A percentile compares a stretch with the other conserved stretches of the same genome.
Conservation (phyloP, 2,888 invertebrate species). For the Corythucha ciliata region DNA sequence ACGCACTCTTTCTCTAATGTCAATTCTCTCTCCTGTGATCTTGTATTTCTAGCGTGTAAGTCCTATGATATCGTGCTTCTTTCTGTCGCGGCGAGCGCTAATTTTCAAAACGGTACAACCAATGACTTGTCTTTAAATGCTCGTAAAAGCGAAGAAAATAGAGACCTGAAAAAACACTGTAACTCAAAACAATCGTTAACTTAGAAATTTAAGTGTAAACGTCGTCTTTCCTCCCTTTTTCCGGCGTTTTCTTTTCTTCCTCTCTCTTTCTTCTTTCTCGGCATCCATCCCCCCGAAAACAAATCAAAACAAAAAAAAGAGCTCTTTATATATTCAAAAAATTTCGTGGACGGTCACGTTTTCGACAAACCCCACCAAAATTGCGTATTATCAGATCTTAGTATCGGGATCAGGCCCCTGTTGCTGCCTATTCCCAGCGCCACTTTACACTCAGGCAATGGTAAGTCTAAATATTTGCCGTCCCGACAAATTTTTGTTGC, state of each 20-base stretch:
- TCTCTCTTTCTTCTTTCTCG: too few relatives aligned
- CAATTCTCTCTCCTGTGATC: slow-evolving; percentile 21
- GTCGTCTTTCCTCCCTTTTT: not conserved
- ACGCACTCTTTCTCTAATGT: slow-evolving; percentile 11
- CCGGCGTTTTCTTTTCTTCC: too few relatives aligned
- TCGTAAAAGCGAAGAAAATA: not conserved
- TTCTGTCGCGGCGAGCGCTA: too few relatives aligned
- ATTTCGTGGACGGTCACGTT: slow-evolving; percentile 1
- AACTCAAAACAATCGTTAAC: too few relatives aligned
- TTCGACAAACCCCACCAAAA: slow-evolving; percentile 21
- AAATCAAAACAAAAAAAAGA: not conserved
- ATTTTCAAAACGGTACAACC: too few relatives aligned
- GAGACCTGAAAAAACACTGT: too few relatives aligned
- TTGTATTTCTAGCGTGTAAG: too few relatives aligned
- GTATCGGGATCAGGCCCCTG: slow-evolving; percentile 24
- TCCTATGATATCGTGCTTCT: too few relatives aligned
- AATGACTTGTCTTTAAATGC: too few relatives aligned
- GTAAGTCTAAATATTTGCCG: too few relatives aligned
- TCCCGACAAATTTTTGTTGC: too few relatives aligned
- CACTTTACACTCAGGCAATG: slow-evolving; percentile 24
- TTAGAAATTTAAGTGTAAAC: not conserved
- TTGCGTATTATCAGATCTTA: slow-evolving; percentile 26
- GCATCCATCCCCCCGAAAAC: too few relatives aligned
- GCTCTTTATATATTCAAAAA: not conserved
- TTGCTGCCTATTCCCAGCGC: slow-evolving; percentile 24